phyloP scores from a whole-genome alignment of 1,140 invertebrate species.

The Neotoxoptera formosana region DNA sequence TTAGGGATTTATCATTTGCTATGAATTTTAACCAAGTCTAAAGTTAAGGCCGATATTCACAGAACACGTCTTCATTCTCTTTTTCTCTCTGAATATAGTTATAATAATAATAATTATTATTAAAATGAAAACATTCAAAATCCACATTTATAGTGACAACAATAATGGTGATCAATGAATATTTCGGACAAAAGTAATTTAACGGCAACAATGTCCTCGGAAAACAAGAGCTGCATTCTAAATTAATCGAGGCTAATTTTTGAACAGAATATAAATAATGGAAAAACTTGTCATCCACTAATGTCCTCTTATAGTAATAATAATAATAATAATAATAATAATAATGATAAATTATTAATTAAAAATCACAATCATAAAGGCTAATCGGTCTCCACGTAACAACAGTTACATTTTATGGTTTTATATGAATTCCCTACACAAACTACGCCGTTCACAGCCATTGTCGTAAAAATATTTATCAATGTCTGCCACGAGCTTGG shows the following conservation, averaged over 20 bases:
- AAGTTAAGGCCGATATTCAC: slow-evolving; percentile 19
- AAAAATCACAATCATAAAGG: slow-evolving; percentile 52
- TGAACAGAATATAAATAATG: slow-evolving; percentile 56
- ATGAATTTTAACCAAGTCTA: slow-evolving; percentile 39
- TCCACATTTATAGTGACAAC: slow-evolving; percentile 40
- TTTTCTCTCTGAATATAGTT: not conserved
- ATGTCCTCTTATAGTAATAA: slow-evolving; percentile 44
- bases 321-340: slow-evolving; percentile 53
- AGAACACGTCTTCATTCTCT: not conserved
- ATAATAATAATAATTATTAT: not conserved
- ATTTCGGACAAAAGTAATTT: slow-evolving; percentile 56
- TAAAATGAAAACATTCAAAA: slow-evolving; percentile 49
- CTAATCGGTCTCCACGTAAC: slow-evolving; percentile 51
- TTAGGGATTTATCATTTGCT: slow-evolving; percentile 41
- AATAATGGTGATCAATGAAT: slow-evolving; percentile 55
- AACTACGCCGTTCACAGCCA: slow-evolving; percentile 14
- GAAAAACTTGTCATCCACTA: slow-evolving; percentile 55
- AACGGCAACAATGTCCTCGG: slow-evolving; percentile 50
- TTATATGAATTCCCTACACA: slow-evolving; percentile 23
- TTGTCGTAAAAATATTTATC: slow-evolving; percentile 50
- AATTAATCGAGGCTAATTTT: slow-evolving; percentile 57
- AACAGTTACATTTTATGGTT: slow-evolving; percentile 55
- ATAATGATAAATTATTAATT: slow-evolving; percentile 49
- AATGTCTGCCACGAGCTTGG: slow-evolving; percentile 30
- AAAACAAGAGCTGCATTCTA: slow-evolving; percentile 38